These are phyloP conservation scores for Gastracanthus pulcherrimus DNA, from an alignment of 2,888 invertebrate species.

Conservation along the genomic window DNA sequence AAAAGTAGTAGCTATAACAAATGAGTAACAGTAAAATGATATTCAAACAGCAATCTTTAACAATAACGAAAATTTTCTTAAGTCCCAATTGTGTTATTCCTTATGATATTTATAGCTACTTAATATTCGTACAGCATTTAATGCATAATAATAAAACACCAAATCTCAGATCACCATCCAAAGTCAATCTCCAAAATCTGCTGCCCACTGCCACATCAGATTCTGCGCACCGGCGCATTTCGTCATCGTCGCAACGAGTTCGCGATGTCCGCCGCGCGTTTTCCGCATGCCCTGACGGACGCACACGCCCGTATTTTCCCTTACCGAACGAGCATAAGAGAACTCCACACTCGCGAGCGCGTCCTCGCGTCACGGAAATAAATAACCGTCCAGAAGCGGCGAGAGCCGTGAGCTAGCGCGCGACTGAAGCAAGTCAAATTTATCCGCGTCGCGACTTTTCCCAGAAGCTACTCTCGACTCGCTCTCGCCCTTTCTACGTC, in stretches of 20 bases:
- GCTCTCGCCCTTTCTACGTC: neutral
- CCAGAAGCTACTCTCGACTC: slow-evolving; percentile 24
- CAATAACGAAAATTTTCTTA: too few species aligned
- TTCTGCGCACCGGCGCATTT: neutral
- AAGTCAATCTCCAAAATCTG: too few species aligned
- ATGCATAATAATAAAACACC: too few species aligned
- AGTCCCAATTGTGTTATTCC: too few species aligned
- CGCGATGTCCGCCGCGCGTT: slow-evolving; percentile 12
- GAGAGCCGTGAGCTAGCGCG: neutral
- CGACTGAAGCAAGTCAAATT: slow-evolving; percentile 54
- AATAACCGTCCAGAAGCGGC: slow-evolving; percentile 49
- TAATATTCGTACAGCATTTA: too few species aligned
- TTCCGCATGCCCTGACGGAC: slow-evolving; percentile 40
- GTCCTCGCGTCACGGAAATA: slow-evolving; percentile 54
- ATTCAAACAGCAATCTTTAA: too few species aligned
- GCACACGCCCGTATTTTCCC: slow-evolving; percentile 9
- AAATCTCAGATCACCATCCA: too few species aligned
- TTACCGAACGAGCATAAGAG: neutral
- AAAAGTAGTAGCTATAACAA: too few species aligned
- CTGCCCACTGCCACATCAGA: neutral
- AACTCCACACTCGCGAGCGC: neutral
- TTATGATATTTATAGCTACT: too few species aligned
- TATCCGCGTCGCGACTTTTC: slow-evolving; percentile 50
- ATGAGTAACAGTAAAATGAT: too few species aligned
- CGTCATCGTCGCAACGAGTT: slow-evolving; percentile 12